phyloP scores from a whole-genome alignment of 53 echinoderm and acorn worm species.

The Holothuria leucospilota region DNA sequence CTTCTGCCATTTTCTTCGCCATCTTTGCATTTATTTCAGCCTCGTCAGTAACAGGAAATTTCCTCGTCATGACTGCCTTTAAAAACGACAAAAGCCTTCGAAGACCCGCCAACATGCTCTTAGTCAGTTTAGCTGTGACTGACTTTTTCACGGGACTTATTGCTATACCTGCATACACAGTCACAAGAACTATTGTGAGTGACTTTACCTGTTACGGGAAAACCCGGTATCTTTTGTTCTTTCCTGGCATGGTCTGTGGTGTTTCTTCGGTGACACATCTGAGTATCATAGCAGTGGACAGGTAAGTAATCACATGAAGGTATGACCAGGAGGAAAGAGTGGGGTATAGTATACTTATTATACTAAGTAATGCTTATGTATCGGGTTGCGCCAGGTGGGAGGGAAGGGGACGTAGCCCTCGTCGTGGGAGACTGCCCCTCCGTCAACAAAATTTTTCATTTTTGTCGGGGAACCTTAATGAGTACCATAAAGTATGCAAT shows the following conservation, averaged over 20 bases:
- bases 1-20: not conserved
- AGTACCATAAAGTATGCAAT: too few species aligned
- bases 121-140: slow-evolving; percentile 30
- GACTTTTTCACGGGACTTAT: slow-evolving; percentile 37
- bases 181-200: not conserved
- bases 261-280: slow-evolving; percentile 43
- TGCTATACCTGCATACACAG: slow-evolving; percentile 18
- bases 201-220: slow-evolving; percentile 29
- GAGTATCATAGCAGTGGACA: slow-evolving; percentile 34
- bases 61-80: slow-evolving; percentile 26
- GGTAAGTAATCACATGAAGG: not conserved
- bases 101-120: slow-evolving; percentile 13
- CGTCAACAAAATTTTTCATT: too few species aligned
- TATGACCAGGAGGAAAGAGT: too few species aligned
- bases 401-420: too few species aligned
- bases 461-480: too few species aligned
- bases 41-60: slow-evolving; percentile 27
- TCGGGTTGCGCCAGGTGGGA: too few species aligned
- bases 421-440: too few species aligned
- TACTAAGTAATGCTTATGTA: too few species aligned
- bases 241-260: slow-evolving; percentile 39
- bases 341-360: too few species aligned
- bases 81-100: slow-evolving; percentile 20
- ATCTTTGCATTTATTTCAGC: slow-evolving; percentile 6
- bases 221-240: slow-evolving; percentile 25